These are phyloP conservation scores for Tetramorium parvispinum DNA, from an alignment of 1,140 invertebrate genomes.

Conservation along the genomic window DNA sequence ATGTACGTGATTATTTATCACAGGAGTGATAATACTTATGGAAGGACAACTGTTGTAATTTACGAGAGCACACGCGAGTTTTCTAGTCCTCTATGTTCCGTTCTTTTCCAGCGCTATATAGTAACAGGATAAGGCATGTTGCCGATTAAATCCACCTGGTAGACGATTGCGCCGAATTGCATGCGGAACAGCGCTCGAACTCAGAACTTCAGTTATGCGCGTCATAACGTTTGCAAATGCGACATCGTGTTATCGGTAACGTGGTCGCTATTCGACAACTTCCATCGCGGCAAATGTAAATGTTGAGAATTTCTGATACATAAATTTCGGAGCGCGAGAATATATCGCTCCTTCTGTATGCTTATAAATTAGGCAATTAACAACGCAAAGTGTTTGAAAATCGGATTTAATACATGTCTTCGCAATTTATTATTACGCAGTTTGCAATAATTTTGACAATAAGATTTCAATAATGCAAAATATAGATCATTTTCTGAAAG, in stretches of 20 bases:
- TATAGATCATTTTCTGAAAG: background rate
- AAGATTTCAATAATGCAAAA: background rate
- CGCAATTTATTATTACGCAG: background rate
- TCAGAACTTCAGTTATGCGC: background rate
- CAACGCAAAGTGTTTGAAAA: background rate
- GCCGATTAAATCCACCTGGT: conserved; percentile 26
- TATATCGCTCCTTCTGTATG: background rate
- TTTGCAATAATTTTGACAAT: background rate
- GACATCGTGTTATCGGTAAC: conserved; percentile 38
- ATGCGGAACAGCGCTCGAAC: background rate
- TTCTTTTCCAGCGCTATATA: background rate
- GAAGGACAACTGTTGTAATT: conserved; percentile 22
- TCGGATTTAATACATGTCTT: background rate
- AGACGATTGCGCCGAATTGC: conserved; percentile 4
- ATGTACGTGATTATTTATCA: conserved; percentile 1
- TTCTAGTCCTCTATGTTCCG: background rate
- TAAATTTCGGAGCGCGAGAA: background rate
- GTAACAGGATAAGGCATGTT: background rate
- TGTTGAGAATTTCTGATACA: conserved; percentile 27
- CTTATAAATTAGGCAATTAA: conserved; percentile 7
- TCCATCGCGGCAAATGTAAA: conserved; percentile 1
- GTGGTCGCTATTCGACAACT: conserved; percentile 29
- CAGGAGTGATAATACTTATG: background rate
- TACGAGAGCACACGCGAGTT: background rate
- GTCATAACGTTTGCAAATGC: conserved; percentile 45